Evolutionary conservation across 2,797 vertebrate genomes (phyloP), one percentile per base, ranked within the genome.

Genomic region (Lateolabrax maculatus): DNA sequence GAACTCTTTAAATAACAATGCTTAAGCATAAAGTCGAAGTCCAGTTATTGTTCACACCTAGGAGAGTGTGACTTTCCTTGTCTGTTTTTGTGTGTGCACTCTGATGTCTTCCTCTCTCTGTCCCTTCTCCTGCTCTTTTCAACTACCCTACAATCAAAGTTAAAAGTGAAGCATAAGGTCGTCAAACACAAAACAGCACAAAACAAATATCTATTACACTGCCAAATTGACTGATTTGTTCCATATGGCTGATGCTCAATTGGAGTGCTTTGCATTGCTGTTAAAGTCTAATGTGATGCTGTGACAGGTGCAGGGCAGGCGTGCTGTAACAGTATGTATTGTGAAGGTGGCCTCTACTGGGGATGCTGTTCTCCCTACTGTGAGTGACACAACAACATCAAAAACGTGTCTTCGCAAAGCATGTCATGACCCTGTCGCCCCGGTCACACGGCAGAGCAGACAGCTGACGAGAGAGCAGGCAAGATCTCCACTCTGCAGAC

Each of bases 381-480:
- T 87, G 89, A 93, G 74, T 89, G 92, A 87, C 92, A 87, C 66
- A 44, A 85, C 87, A 88, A 86, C 91, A 92, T 91, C 85, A 92
- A 90, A 91, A 90, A 90, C 90, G 89, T 85, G 88, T 75, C 87
- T 84, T 74, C 21, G 46, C 85, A 71, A 82, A 73, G 81, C 61
- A 61, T 71, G 89, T 82, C 80, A 13, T 51, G 84, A 91, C 92
- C 90, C 81, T 12, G 39, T 90, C 90, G 80, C 80, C 87, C 68
- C 4, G 23, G 80, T 64, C 77, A 58, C 80, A 34, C 12, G 0
- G 52, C 57, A 41, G 62, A 64, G 87, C 83, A 83, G 90, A 90
- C 91, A 86, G 89, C 81, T 90, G 89, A 88, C 70, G 53, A 74
- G 75, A 67, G 68, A 70, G 52, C 67, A 77, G 84, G 34, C 11